phyloP scores from a whole-genome alignment of 2,888 invertebrate species.

The Ichneumon xanthorius region DNA sequence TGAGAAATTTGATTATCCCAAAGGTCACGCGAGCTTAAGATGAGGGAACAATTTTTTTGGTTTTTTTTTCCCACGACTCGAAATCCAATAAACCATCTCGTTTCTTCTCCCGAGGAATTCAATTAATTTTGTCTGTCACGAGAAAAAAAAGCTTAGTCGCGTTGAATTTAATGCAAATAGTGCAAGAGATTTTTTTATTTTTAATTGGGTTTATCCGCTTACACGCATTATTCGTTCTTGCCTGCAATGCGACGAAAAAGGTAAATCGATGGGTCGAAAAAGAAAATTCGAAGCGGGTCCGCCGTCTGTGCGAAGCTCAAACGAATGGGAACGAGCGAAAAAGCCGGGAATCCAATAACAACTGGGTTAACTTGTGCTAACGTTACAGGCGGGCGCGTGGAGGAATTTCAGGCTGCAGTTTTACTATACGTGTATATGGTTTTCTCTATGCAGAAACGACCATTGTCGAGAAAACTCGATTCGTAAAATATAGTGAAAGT shows the following conservation, averaged over 20 bases:
- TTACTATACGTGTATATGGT: conserved; percentile 5
- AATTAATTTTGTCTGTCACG: neutral
- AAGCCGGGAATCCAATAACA: conserved; percentile 65
- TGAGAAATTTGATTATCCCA: conserved; percentile 8
- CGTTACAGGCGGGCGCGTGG: conserved; percentile 18
- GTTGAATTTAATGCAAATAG: conserved; percentile 3
- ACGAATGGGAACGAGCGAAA: conserved; percentile 52
- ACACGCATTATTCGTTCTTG: conserved; percentile 48
- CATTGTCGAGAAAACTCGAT: conserved; percentile 32
- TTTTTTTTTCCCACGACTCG: neutral
- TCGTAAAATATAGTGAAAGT: conserved; percentile 34
- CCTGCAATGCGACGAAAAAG: conserved; percentile 65
- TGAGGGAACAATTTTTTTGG: neutral
- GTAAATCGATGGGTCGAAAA: conserved; percentile 39
- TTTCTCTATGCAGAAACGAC: conserved; percentile 37
- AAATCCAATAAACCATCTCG: conserved; percentile 25
- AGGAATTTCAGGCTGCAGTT: conserved; percentile 25
- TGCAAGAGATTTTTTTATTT: conserved; percentile 29
- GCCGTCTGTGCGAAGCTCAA: conserved; percentile 44
- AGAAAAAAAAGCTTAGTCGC: neutral
- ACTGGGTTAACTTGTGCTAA: conserved; percentile 59
- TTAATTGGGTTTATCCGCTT: conserved; percentile 17
- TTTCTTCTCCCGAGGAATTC: conserved; percentile 15
- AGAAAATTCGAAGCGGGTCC: conserved; percentile 1
- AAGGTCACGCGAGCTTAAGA: neutral